phyloP scores from a whole-genome alignment of 2,888 invertebrate genomes.

The Atrina japonica region DNA sequence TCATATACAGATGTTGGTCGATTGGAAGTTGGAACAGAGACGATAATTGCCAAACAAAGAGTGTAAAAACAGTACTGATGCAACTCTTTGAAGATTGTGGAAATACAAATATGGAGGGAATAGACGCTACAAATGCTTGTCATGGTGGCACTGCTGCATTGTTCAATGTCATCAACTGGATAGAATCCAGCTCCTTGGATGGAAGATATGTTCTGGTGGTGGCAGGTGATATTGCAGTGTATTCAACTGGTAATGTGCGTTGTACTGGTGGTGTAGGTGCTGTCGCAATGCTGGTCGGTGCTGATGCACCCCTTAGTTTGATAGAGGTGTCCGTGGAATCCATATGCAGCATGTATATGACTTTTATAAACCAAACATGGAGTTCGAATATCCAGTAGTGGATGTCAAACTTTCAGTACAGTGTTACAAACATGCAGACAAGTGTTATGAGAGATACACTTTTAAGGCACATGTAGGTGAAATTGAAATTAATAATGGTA shows the following conservation, averaged over 20 bases:
- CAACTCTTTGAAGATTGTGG: slow-evolving; percentile 94
- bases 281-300: slow-evolving; percentile 96
- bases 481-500: slow-evolving; percentile 66
- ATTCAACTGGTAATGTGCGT: slow-evolving; percentile 94
- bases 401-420: slow-evolving; percentile 97
- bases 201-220: slow-evolving; percentile 97
- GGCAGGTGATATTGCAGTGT: slow-evolving; percentile 98
- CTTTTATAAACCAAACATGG: slow-evolving; percentile 97
- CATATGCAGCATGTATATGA: slow-evolving; percentile 98
- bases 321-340: slow-evolving; percentile 88
- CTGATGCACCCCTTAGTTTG: slow-evolving; percentile 95
- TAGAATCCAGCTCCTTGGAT: slow-evolving; percentile 98
- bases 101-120: slow-evolving; percentile 95
- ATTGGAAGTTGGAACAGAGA: slow-evolving; percentile 98
- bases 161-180: slow-evolving; percentile 97
- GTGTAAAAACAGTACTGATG: slow-evolving; percentile 98
- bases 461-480: slow-evolving; percentile 69
- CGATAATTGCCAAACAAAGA: slow-evolving; percentile 98
- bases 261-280: slow-evolving; percentile 99
- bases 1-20: slow-evolving; percentile 91
- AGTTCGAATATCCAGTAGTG: slow-evolving; percentile 96
- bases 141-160: slow-evolving; percentile 99
- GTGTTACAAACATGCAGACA: slow-evolving; percentile 96
- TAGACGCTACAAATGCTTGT: slow-evolving; percentile 99
- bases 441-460: slow-evolving; percentile 92